These are phyloP conservation scores for Hypothenemus hampei DNA, from an alignment of 1,140 invertebrate genomes.

Conservation along the genomic window DNA sequence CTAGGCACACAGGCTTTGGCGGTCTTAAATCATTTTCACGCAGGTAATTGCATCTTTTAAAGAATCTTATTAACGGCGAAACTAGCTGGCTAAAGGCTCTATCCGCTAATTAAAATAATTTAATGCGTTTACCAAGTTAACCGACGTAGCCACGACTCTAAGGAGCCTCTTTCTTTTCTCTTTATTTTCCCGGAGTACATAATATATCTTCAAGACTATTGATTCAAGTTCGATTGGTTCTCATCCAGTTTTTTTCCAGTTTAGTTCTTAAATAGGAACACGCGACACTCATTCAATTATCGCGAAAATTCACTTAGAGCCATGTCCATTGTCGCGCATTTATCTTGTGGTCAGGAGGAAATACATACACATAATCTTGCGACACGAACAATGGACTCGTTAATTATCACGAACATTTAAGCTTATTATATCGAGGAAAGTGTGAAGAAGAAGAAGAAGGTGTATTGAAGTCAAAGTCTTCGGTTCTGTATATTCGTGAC, in stretches of 20 bases:
- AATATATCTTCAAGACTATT: too few relatives aligned
- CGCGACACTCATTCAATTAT: constrained; percentile 2
- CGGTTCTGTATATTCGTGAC: too few relatives aligned
- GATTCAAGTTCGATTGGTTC: too few relatives aligned
- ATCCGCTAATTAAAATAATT: constrained; percentile 18
- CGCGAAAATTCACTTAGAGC: not conserved
- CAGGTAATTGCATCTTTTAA: constrained; percentile 16
- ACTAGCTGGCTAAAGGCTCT: constrained; percentile 7
- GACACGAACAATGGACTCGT: constrained; percentile 3
- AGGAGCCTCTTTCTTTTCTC: too few relatives aligned
- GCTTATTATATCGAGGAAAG: constrained; percentile 5
- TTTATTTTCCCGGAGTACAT: too few relatives aligned
- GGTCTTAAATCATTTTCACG: constrained; percentile 16
- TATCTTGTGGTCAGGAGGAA: not conserved
- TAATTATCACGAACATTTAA: not conserved
- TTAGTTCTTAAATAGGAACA: too few relatives aligned
- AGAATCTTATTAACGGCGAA: constrained; percentile 11
- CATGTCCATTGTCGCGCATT: not conserved
- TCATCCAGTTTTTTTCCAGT: too few relatives aligned
- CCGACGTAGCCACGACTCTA: too few relatives aligned
- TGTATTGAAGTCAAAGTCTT: too few relatives aligned
- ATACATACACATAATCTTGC: not conserved
- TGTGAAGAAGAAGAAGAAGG: too few relatives aligned
- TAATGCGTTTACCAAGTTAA: constrained; percentile 5
- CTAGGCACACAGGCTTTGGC: constrained; percentile 5